Evolutionary conservation across 1,140 invertebrate genomes (phyloP), one percentile per base, ranked within the genome.

Genomic region (Drosophila navojoa): DNA sequence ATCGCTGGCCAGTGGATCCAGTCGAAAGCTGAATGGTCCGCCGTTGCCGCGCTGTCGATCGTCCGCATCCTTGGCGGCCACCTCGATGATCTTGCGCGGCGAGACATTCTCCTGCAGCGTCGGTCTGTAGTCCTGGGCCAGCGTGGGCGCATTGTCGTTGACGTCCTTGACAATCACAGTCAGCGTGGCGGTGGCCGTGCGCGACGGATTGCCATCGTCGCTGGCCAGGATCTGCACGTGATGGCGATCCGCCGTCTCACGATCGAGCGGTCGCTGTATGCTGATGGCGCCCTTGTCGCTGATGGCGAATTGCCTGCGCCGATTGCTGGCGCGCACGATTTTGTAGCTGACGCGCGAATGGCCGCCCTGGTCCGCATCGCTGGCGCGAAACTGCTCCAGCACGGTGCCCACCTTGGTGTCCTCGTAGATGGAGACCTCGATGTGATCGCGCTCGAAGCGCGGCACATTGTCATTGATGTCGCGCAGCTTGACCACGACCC

Each of bases 121-220:
- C 2, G 95, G 95, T 32, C 93, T 92, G 78, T 95, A 95, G 63
- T 95, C 93, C 76, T 94, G 91, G 0, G 92, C 90, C 76, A 95
- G 93, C 5, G 86, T 92, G 1, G 94, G 94, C 0, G 92, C 92
- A 91, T 93, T 96, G 73, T 96, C 95, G 77, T 96, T 96, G 25
- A 96, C 94, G 90, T 96, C 95, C 55, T 93, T 93, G 3, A 96
- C 94, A 52, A 94, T 93, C 0, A 96, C 94, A 0, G 93, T 94
- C 11, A 96, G 90, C 1, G 94, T 95, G 3, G 95, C 95, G 1
- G 95, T 95, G 1, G 95, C 95, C 6, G 95, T 96, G 71, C 94
- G 93, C 13, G 94, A 89, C 11, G 94, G 95, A 61, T 79, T 90
- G 58, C 95, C 95, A 90, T 95, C 94, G 85, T 95, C 95, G 57